These are phyloP conservation scores for Schrankia costaestrigalis DNA, from an alignment of 2,888 invertebrate genomes.

Conservation along the genomic window DNA sequence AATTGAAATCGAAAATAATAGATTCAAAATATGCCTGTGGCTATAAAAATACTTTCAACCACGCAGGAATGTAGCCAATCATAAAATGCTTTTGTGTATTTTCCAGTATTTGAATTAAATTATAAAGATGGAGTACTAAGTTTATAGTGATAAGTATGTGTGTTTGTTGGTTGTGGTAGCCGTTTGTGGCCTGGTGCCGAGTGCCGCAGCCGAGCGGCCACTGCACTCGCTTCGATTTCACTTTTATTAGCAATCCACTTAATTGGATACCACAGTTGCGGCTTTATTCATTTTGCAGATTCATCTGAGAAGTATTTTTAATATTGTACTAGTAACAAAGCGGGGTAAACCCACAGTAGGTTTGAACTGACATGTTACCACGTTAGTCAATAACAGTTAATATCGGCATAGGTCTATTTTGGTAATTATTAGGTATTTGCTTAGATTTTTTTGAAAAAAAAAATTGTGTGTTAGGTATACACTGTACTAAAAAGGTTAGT, in stretches of 20 bases:
- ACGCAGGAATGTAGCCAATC: conserved; percentile 23
- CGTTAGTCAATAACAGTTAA: too few species aligned
- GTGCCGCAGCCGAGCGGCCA: conserved; percentile 56
- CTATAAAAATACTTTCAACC: conserved; percentile 28
- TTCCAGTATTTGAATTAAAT: too few species aligned
- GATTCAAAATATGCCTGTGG: conserved; percentile 14
- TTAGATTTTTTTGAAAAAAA: too few species aligned
- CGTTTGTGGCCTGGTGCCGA: conserved; percentile 22
- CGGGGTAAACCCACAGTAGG: too few species aligned
- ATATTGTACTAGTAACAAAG: conserved; percentile 33
- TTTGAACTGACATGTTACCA: too few species aligned
- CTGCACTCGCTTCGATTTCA: conserved; percentile 79
- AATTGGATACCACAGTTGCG: conserved; percentile 77
- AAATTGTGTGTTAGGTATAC: too few species aligned
- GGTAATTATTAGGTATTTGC: too few species aligned
- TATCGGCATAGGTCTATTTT: too few species aligned
- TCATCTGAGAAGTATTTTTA: conserved; percentile 60
- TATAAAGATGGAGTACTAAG: conserved; percentile 15
- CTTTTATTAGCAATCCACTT: conserved; percentile 80
- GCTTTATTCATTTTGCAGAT: conserved; percentile 75
- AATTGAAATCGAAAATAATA: conserved; percentile 25
- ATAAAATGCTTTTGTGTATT: conserved; percentile 11
- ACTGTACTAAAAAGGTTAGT: too few species aligned
- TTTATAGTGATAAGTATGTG: conserved; percentile 18
- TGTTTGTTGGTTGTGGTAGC: conserved; percentile 17